Evolutionary conservation across 2,797 vertebrate genomes (phyloP).

Genomic region (Pseudochaenichthys georgianus): DNA sequence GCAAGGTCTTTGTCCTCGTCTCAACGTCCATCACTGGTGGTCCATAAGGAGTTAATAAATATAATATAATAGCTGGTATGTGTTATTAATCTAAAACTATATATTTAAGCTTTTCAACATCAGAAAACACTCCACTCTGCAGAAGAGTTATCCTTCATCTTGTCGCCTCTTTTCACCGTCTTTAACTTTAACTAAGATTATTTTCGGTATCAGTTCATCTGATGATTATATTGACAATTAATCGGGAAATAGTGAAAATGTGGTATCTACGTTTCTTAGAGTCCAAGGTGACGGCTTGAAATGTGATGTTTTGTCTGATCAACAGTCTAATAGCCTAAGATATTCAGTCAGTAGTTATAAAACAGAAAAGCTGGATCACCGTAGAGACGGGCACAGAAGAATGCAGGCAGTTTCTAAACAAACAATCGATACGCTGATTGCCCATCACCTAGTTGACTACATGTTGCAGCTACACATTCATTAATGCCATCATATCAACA

Average conservation of each 20-base stretch:
- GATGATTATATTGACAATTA: no score
- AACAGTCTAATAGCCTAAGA: neutral
- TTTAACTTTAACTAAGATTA: neutral
- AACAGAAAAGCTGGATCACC: neutral
- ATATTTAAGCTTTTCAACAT: neutral
- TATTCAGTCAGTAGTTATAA: neutral
- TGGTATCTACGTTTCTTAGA: neutral
- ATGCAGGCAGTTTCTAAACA: neutral
- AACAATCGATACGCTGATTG: no score
- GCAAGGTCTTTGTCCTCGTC: neutral
- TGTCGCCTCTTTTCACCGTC: neutral
- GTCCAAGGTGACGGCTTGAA: neutral
- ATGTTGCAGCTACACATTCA: neutral
- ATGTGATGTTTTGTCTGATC: neutral
- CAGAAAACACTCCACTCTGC: neutral
- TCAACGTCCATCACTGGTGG: no score
- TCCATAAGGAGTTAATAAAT: no score
- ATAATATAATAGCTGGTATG: neutral
- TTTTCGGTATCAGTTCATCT: neutral
- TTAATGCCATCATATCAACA: neutral
- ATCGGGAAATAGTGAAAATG: neutral
- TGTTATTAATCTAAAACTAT: neutral
- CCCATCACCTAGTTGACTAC: no score
- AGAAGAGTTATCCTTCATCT: neutral
- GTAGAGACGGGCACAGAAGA: neutral